These are phyloP conservation scores for Petrocephalus microphthalmus DNA, from an alignment of 2,113 vertebrate species.

Conservation along the genomic window DNA sequence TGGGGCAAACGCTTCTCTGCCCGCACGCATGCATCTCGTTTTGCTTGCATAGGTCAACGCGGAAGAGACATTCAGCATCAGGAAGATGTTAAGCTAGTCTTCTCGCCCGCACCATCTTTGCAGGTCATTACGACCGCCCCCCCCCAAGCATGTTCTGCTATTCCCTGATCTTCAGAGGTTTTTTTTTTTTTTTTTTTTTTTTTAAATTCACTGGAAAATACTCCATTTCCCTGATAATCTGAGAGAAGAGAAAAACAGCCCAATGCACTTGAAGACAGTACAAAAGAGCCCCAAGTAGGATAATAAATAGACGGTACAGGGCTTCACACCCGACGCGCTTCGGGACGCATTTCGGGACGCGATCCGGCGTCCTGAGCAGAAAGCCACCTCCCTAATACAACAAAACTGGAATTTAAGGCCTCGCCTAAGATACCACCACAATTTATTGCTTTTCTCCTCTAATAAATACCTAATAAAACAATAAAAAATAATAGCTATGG, in stretches of 20 bases:
- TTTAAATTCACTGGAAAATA: conserved; percentile 67
- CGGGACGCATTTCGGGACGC: conserved; percentile 37
- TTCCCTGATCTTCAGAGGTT: conserved; percentile 70
- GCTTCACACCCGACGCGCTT: conserved; percentile 47
- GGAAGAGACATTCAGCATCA: conserved; percentile 82
- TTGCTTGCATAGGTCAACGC: conserved; percentile 64
- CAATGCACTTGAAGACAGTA: conserved; percentile 57
- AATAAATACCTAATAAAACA: conserved; percentile 63
- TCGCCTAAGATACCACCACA: conserved; percentile 55
- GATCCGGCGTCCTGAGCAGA: conserved; percentile 34
- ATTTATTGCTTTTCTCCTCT: conserved; percentile 58
- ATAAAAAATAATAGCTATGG: conserved; percentile 51
- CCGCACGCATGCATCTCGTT: conserved; percentile 29
- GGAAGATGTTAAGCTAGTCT: conserved; percentile 63
- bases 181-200: conserved; percentile 39
- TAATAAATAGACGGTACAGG: conserved; percentile 53
- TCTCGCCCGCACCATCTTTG: conserved; percentile 26
- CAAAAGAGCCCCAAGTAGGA: conserved; percentile 55
- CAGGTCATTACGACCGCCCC: conserved; percentile 57
- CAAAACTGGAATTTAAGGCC: conserved; percentile 52
- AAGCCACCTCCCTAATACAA: conserved; percentile 57
- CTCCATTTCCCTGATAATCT: conserved; percentile 91
- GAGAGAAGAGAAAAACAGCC: conserved; percentile 51
- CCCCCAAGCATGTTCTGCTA: conserved; percentile 38
- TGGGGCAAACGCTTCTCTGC: neutral